Evolutionary conservation across 2,113 vertebrate genomes (phyloP), one percentile per base, ranked within the genome.

Genomic region (Colinus virginianus): DNA sequence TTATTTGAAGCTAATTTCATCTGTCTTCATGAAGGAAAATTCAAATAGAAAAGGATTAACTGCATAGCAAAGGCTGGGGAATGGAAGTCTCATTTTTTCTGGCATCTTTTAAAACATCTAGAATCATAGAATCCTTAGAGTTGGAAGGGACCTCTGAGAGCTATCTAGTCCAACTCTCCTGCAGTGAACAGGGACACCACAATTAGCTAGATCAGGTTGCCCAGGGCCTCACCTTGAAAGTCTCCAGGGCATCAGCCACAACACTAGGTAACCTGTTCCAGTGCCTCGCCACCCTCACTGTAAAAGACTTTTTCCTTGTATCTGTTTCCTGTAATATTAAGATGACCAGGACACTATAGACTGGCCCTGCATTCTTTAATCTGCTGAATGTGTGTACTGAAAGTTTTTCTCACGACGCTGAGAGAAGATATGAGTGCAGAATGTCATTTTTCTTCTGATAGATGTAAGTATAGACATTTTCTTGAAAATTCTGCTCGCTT

Each of bases 391-490:
- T 63, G 77, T 3, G 23, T 70, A 66, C 30, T 90, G 46, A 94
- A 96, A 94, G 43, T 49, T 88, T 93, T 79, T 45, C 42, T 74
- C 38, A 79, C 32, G 53, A 61, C 51, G 79, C 15, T 63, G 11
- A 48, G 71, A 88, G 78, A 94, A 91, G 23, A 6, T 69, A 25
- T 43, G 66, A 95, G 38, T 32, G 70, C 13, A 85, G 68, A 75
- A 19, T 63, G 63, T 69, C n/a, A 6, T 9, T 56, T 83, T 64
- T 95, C 80, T 92, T 66, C 75, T 87, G 59, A n/a, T 84, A 64
- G 63, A 67, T n/a, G 9, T 13, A 88, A 23, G 20, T 82, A 61
- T 75, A 84, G 94, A 94, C 70, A 32, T 48, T 93, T 89, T 80
- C n/a, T 63, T 87, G 56, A 70, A 70, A 75, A 62, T 34, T 94